phyloP scores from a whole-genome alignment of 2,113 vertebrate genomes.

The Symphodus melops region DNA sequence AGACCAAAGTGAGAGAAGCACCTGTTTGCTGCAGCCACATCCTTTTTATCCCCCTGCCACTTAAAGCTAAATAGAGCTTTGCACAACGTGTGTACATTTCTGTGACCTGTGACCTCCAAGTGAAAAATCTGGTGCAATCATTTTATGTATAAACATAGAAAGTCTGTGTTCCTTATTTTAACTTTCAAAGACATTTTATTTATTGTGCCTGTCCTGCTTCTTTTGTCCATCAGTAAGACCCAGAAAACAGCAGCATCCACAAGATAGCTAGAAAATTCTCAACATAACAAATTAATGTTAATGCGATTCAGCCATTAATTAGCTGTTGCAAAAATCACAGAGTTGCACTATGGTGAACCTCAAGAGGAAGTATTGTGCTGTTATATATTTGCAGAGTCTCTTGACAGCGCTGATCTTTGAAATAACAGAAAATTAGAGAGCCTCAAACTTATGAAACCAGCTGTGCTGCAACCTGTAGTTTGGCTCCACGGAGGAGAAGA shows the following conservation, averaged over 20 bases:
- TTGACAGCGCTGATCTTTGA: conserved; percentile 39
- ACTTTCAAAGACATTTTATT: background rate
- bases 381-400: conserved; percentile 16
- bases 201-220: background rate
- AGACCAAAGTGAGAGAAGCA: conserved; percentile 16
- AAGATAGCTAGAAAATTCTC: background rate
- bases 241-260: background rate
- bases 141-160: background rate
- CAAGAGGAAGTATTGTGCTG: conserved; percentile 12
- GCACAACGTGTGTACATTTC: background rate
- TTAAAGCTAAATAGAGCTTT: conserved; percentile 10
- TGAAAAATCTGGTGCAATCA: background rate
- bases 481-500: background rate
- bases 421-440: background rate
- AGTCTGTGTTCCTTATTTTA: background rate
- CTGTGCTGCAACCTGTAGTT: background rate
- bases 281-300: conserved; percentile 3
- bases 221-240: background rate
- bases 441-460: background rate
- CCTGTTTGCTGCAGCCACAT: conserved; percentile 46
- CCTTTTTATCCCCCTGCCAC: conserved; percentile 14
- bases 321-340: too few relatives aligned
- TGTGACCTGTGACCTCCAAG: background rate
- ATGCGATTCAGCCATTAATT: background rate
- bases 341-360: conserved; percentile 18